These are phyloP conservation scores for Mungos mungo DNA, from an alignment of 2,113 vertebrate genomes.

Conservation along the genomic window DNA sequence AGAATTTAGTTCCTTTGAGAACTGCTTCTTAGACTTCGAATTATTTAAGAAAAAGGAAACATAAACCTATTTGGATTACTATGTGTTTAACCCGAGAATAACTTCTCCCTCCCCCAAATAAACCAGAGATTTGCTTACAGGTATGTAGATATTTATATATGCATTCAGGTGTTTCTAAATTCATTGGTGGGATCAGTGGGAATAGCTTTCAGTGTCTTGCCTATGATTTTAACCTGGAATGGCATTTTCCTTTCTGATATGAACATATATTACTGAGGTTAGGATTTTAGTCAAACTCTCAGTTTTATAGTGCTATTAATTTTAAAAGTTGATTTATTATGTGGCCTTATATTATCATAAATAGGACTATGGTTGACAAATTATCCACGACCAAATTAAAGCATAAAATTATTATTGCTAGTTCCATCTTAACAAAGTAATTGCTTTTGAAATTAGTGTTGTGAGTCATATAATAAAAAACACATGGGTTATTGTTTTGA, in stretches of 20 bases:
- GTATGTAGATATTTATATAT: background rate
- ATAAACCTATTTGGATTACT: background rate
- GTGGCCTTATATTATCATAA: background rate
- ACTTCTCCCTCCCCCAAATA: background rate
- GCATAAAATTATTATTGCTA: slow-evolving; percentile 24
- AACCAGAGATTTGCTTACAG: background rate
- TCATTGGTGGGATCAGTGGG: background rate
- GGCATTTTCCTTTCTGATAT: background rate
- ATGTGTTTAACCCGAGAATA: background rate
- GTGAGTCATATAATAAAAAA: background rate
- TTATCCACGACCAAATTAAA: background rate
- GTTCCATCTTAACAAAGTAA: background rate
- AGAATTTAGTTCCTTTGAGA: background rate
- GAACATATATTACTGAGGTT: background rate
- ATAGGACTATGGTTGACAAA: background rate
- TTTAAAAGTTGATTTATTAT: slow-evolving; percentile 37
- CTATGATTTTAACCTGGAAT: background rate
- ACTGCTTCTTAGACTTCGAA: background rate
- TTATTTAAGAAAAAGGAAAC: background rate
- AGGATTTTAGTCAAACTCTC: background rate
- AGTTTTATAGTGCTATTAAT: background rate
- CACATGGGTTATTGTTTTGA: background rate
- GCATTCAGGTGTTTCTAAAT: background rate
- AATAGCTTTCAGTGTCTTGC: background rate
- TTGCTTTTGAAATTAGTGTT: slow-evolving; percentile 12